Evolutionary conservation across 1,140 invertebrate species (phyloP), one percentile per base, ranked within the genome.

Genomic region (Papilio dardanus): DNA sequence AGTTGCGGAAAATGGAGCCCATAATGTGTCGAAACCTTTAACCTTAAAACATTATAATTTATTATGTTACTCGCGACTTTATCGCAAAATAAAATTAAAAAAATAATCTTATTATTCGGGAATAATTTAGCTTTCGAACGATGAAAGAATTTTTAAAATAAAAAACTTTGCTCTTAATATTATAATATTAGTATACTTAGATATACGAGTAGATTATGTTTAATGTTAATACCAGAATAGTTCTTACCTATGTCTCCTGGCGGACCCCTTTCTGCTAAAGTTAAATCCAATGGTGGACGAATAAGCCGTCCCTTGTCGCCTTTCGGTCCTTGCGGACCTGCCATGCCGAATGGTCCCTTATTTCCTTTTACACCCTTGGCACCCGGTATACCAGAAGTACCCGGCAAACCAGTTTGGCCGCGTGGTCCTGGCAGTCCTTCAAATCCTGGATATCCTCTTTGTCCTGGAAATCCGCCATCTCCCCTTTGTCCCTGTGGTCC

Each of bases 351-450:
- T 74, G 85, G 81, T 21, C 95, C 95, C 65, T 92, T 92, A 74
- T 91, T 93, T 30, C 95, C 95, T 79, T 94, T 93, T 28, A 83
- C 79, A 68, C 95, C 95, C 68, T 80, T 84, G 30, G 92, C 88
- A 33, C 95, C 95, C 46, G 94, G 94, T 74, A 94, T 96, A n/a
- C 97, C 97, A 0, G 96, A 95, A 1, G 95, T 95, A 77, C 97
- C 96, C 30, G 88, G 50, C 0, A 93, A 92, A 24, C 92, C 91
- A 65, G 80, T 83, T 74, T 78, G 74, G 24, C 93, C 93, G 69
- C 85, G 81, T 21, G 74, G 71, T 19, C 96, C 96, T 79, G 90
- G 93, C 14, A 93, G 83, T 21, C 96, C 96, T 67, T 91, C 80
- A 33, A 40, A 19, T 12, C 94, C 94, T 6, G 91, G 83, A 58